These are phyloP conservation scores for Acanthurus leucopareius DNA, from an alignment of 2,797 vertebrate genomes.

Conservation along the genomic window DNA sequence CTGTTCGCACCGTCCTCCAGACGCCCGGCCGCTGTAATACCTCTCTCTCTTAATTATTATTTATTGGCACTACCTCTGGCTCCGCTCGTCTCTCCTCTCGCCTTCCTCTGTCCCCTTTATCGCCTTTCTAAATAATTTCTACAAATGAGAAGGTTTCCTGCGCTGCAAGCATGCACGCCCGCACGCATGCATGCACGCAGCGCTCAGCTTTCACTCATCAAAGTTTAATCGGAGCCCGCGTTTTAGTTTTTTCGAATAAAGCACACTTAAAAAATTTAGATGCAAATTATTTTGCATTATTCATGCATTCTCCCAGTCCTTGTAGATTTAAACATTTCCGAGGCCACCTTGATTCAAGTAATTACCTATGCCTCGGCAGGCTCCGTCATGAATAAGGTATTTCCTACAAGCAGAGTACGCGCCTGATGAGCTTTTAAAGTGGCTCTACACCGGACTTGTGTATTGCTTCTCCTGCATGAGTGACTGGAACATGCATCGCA, in stretches of 20 bases:
- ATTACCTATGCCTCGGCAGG: slow-evolving; percentile 97
- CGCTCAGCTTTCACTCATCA: slow-evolving; percentile 98
- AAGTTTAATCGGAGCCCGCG: slow-evolving; percentile 97
- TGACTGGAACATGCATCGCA: slow-evolving; percentile 90
- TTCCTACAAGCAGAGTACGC: slow-evolving; percentile 96
- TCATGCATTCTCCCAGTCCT: slow-evolving; percentile 96
- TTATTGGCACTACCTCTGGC: slow-evolving; percentile 76
- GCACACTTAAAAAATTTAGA: slow-evolving; percentile 99
- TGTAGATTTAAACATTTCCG: slow-evolving; percentile 99
- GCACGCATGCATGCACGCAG: slow-evolving; percentile 80
- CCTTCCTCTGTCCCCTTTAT: slow-evolving; percentile 84
- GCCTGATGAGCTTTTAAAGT: slow-evolving; percentile 99
- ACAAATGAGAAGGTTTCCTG: slow-evolving; percentile 87
- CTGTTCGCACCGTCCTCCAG: slow-evolving; percentile 54
- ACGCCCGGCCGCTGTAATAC: slow-evolving; percentile 55
- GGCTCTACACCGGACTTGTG: slow-evolving; percentile 95
- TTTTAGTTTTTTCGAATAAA: slow-evolving; percentile 99
- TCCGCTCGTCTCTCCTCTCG: slow-evolving; percentile 60
- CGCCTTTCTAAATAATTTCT: slow-evolving; percentile 96
- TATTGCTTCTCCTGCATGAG: slow-evolving; percentile 96
- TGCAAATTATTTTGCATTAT: slow-evolving; percentile 99
- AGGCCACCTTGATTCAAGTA: slow-evolving; percentile 99
- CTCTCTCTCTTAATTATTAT: slow-evolving; percentile 80
- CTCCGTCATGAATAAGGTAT: slow-evolving; percentile 99
- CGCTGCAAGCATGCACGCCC: slow-evolving; percentile 8